These are phyloP conservation scores for Leuciscus waleckii DNA, from an alignment of 2,797 vertebrate species.

Conservation along the genomic window DNA sequence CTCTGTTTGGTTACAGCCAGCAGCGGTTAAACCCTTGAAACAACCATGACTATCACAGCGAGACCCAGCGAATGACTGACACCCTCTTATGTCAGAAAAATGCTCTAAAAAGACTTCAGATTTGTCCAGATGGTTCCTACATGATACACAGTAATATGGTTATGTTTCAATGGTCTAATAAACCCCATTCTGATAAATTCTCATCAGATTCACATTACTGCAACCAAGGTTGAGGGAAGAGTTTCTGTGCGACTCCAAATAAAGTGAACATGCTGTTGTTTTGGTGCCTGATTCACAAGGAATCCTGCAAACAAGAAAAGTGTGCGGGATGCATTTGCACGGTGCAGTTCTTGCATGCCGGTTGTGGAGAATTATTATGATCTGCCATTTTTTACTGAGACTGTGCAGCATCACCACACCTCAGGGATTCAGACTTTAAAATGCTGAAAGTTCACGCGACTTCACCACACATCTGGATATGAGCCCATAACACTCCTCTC, in stretches of 20 bases:
- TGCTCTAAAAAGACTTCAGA: constrained; percentile 1
- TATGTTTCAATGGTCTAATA: neutral
- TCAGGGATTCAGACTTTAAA: neutral
- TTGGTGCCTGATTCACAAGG: neutral
- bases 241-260: neutral
- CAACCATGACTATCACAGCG: constrained; percentile 22
- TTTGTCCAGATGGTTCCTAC: constrained; percentile 15
- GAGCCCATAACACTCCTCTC: neutral
- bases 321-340: neutral
- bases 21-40: constrained; percentile 37
- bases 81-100: constrained; percentile 11
- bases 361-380: neutral
- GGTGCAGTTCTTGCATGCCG: neutral
- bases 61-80: constrained; percentile 33
- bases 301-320: neutral
- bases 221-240: neutral
- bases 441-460: neutral
- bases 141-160: neutral
- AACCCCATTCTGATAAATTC: neutral
- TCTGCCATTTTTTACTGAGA: neutral
- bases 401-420: neutral
- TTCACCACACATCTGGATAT: neutral
- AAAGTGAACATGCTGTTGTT: neutral
- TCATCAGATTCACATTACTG: neutral
- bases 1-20: constrained; percentile 39